Evolutionary conservation across 2,888 invertebrate genomes (phyloP).

Genomic region (Lasioglossum marginatum): DNA sequence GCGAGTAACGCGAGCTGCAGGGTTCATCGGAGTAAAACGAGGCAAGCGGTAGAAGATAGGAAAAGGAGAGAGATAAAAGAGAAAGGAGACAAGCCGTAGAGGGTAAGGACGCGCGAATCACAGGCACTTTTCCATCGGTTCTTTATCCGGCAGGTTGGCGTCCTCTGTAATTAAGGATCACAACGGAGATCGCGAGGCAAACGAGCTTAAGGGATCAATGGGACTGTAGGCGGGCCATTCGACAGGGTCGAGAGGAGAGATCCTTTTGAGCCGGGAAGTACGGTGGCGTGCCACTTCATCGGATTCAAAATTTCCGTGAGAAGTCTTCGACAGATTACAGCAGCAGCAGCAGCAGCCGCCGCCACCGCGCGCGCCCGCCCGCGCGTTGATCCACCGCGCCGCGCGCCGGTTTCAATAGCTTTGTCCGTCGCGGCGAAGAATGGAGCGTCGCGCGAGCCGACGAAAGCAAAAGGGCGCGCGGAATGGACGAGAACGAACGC

Average conservation of each 20-base stretch:
- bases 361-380: not conserved
- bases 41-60: not conserved
- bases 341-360: not conserved
- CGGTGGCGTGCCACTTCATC: not conserved
- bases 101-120: not conserved
- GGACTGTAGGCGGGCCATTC: not conserved
- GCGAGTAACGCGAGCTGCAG: not conserved
- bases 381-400: not conserved
- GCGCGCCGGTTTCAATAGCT: conserved; percentile 20
- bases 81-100: not conserved
- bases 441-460: not conserved
- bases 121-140: not conserved
- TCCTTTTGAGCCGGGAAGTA: not conserved
- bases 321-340: conserved; percentile 23
- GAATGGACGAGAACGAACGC: conserved; percentile 38
- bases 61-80: not conserved
- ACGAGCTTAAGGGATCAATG: conserved; percentile 23
- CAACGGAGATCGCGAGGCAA: conserved; percentile 1
- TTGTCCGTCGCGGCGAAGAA: conserved; percentile 34
- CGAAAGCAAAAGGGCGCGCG: conserved; percentile 42
- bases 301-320: conserved; percentile 17
- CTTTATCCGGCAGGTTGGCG: not conserved
- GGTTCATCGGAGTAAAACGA: not conserved
- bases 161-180: conserved; percentile 23
- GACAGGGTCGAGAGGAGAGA: not conserved